These are phyloP conservation scores for Chloebia gouldiae DNA, from an alignment of 2,113 vertebrate genomes.

Conservation along the genomic window DNA sequence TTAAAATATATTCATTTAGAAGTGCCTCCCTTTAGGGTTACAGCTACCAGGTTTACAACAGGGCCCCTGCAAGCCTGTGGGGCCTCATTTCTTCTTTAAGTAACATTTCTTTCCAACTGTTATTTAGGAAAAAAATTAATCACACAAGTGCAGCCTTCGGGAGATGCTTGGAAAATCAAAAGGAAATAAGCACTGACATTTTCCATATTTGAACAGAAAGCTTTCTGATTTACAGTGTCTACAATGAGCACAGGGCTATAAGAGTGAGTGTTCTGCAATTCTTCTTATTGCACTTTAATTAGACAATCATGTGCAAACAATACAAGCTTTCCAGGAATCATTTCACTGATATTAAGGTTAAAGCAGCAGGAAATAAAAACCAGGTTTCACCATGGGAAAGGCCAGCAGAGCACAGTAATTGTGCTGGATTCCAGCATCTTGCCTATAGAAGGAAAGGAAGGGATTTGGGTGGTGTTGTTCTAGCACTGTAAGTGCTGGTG, in stretches of 20 bases:
- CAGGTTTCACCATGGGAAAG: conserved; percentile 51
- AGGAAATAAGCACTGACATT: conserved; percentile 21
- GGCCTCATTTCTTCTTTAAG: not conserved
- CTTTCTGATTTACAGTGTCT: conserved; percentile 7
- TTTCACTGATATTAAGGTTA: conserved; percentile 35
- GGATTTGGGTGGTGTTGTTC: not conserved
- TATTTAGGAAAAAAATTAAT: not conserved
- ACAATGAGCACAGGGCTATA: not conserved
- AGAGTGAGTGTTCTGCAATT: not conserved
- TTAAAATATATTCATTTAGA: not conserved
- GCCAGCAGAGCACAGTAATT: conserved; percentile 23
- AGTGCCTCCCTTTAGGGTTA: not conserved
- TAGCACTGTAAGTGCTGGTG: not conserved
- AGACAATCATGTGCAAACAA: conserved; percentile 55
- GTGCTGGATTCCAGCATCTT: not conserved
- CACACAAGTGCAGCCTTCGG: not conserved
- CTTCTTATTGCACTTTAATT: conserved; percentile 43
- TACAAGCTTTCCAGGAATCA: conserved; percentile 42
- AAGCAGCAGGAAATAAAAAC: conserved; percentile 54
- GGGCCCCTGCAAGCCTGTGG: not conserved
- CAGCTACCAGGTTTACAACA: not conserved
- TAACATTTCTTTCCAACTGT: not conserved
- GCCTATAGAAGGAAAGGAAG: not conserved
- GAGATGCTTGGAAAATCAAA: conserved; percentile 5
- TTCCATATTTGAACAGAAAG: conserved; percentile 11